Conservation (phyloP, 2,888 invertebrate species). For the Drosophila subquinaria region DNA sequence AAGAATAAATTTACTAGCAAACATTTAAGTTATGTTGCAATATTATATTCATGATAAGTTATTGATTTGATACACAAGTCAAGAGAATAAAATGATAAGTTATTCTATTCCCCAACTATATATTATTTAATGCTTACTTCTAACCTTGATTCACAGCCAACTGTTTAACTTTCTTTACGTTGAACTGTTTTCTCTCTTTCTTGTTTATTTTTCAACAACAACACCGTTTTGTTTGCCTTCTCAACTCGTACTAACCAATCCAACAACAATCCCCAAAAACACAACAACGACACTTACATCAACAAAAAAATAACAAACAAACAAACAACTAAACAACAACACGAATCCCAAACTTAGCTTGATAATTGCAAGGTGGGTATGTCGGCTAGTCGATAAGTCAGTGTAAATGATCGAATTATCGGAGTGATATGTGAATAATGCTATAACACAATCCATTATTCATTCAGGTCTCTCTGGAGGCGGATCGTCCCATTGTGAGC, state of each 20-base stretch:
- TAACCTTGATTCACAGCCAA: slow-evolving; percentile 30
- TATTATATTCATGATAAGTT: no score
- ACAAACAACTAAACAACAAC: slow-evolving; percentile 18
- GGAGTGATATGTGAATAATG: slow-evolving; percentile 18
- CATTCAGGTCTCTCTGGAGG: slow-evolving; percentile 85
- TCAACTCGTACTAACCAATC: slow-evolving; percentile 19
- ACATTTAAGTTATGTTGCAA: no score
- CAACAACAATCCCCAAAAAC: slow-evolving; percentile 11
- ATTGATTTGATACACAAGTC: neutral
- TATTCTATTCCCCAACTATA: neutral
- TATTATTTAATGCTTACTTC: slow-evolving; percentile 25
- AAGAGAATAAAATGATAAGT: no score
- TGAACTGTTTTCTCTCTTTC: slow-evolving; percentile 39
- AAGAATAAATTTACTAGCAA: no score
- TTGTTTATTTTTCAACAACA: slow-evolving; percentile 24
- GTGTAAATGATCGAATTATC: neutral
- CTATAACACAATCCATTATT: slow-evolving; percentile 33
- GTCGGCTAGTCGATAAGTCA: slow-evolving; percentile 19
- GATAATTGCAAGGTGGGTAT: slow-evolving; percentile 79
- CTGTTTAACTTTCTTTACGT: slow-evolving; percentile 62
- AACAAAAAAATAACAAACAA: slow-evolving; percentile 25
- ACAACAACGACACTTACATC: slow-evolving; percentile 31
- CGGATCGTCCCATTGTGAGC: slow-evolving; percentile 84
- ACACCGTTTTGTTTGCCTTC: slow-evolving; percentile 33
- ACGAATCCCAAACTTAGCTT: slow-evolving; percentile 65